Evolutionary conservation across 1,140 invertebrate genomes (phyloP).

Genomic region (Solenopsis invicta): DNA sequence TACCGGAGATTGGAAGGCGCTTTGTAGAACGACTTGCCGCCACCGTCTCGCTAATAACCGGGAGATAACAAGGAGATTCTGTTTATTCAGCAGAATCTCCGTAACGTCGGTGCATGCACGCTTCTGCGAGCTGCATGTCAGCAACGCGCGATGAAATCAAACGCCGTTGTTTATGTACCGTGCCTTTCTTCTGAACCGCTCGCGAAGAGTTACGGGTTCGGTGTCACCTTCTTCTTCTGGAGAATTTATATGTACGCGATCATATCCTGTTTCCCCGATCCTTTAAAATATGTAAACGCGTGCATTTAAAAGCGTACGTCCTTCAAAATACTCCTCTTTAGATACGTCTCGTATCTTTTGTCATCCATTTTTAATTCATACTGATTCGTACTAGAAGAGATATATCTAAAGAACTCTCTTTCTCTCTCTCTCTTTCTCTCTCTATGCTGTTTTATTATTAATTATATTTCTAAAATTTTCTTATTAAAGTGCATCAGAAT

Average conservation of each 20-base stretch:
- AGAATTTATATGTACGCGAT: neutral
- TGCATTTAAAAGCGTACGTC: neutral
- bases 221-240: neutral
- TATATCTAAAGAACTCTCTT: neutral
- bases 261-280: neutral
- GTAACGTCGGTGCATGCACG: neutral
- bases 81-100: constrained; percentile 49
- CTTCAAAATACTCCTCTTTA: neutral
- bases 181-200: neutral
- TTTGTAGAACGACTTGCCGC: constrained; percentile 32
- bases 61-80: constrained; percentile 51
- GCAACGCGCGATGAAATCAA: constrained; percentile 31
- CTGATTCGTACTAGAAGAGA: neutral
- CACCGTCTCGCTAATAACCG: constrained; percentile 54
- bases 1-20: constrained; percentile 42
- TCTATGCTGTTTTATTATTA: neutral
- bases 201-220: neutral
- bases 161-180: constrained; percentile 41
- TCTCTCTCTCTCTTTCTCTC: too few relatives aligned
- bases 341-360: neutral
- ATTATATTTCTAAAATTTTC: constrained; percentile 3
- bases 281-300: neutral
- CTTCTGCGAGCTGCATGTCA: constrained; percentile 22
- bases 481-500: neutral
- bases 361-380: neutral